Conservation (phyloP, 2,797 vertebrate genomes). For the Anolis apletophallus region DNA sequence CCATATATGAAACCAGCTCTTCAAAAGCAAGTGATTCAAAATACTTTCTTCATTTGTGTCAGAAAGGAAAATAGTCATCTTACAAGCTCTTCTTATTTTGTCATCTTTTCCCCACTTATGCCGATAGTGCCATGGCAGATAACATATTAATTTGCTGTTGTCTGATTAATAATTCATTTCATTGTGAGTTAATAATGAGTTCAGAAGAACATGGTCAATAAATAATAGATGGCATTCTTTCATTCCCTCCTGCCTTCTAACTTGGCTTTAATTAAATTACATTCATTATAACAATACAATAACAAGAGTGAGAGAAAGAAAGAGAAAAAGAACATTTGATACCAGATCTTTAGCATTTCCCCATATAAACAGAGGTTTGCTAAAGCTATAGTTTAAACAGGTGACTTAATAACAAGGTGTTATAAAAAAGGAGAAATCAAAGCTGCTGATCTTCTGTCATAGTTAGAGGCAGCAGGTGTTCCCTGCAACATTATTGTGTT, state of each 20-base stretch:
- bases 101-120: not conserved
- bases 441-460: not conserved
- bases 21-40: not conserved
- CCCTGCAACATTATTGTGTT: not conserved
- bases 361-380: constrained; percentile 52
- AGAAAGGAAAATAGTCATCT: constrained; percentile 36
- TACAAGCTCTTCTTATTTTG: constrained; percentile 2
- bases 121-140: constrained; percentile 17
- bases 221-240: constrained; percentile 23
- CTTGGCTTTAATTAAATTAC: constrained; percentile 60
- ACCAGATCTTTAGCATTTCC: constrained; percentile 48
- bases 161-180: constrained; percentile 53
- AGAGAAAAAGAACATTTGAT: constrained; percentile 1
- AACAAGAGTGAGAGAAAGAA: constrained; percentile 28
- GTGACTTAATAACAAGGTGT: not conserved
- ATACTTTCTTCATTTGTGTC: constrained; percentile 11
- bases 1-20: not conserved
- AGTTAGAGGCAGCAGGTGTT: constrained; percentile 2
- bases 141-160: constrained; percentile 34
- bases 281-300: constrained; percentile 40
- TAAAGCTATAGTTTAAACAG: constrained; percentile 31
- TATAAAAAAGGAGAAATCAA: constrained; percentile 27
- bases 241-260: constrained; percentile 41
- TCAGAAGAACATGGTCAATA: constrained; percentile 34
- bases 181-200: constrained; percentile 44